Base-by-base conservation (phyloP, 2,888 invertebrate genomes). In the Eristalis arbustorum region DNA sequence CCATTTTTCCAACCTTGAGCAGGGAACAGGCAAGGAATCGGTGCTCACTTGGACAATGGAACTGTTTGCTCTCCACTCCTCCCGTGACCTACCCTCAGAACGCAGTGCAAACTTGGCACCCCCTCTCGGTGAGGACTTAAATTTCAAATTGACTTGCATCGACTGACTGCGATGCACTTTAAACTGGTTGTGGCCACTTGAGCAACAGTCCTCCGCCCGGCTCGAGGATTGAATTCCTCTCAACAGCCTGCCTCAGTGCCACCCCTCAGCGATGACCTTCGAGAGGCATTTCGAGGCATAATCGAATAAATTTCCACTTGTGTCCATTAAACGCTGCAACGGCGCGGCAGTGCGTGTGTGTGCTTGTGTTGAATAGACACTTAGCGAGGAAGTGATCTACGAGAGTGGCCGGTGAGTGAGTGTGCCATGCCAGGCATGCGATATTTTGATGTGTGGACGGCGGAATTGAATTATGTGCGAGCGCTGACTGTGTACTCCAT, bases 261-360 rank as follows among this genome's bases (percentile, higher is more conserved):
- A 31, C 3, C 42, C 14, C n/a, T 3, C 49, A 49, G 1, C 42
- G 49, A 49, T 63, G 37, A 63, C 73, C 34, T 63, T 73, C 34
- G 49, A n/a, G 23, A n/a, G 62, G 23, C 31, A 63, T 56, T 63
- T 28, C 22, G 42, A 42, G 3, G 42, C 42, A 22, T 72, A 72
- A 72, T 72, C 62, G 62, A 72, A 49, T 72, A 72, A 72, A 62
- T 72, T 72, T 72, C 31, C 61, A 72, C 22, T n/a, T 18, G 42
- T 8, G 49, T 49, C 6, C 49, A 8, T 49, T 49, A 8, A n/a
- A 49, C 49, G 49, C 6, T 18, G 49, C 18, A 18, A 22, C 5
- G 31, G 23, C 37, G 13, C 5, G 31, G 23, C 37, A 37, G 22
- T 23, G 14, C 13, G 6, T n/a, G 10, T 25, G 5, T 1, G 8